Conservation (phyloP, 2,113 vertebrate species). For the Catagonus wagneri region DNA sequence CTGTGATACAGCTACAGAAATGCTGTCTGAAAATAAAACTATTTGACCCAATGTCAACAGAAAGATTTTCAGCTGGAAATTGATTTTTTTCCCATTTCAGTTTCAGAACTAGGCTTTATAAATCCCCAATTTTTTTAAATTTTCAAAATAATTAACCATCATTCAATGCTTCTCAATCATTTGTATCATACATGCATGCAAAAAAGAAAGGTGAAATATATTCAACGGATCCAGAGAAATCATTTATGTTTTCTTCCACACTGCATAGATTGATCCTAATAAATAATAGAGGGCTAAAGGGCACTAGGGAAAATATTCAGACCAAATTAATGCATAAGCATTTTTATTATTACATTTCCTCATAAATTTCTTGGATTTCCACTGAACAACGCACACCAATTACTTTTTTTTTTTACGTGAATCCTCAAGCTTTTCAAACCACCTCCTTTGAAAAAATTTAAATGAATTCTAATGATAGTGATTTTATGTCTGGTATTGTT, state of each 20-base stretch:
- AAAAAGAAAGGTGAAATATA: not conserved
- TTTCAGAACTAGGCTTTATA: conserved; percentile 55
- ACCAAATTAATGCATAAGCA: not conserved
- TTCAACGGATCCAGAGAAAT: not conserved
- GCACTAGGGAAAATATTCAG: not conserved
- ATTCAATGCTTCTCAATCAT: conserved; percentile 30
- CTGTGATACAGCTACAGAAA: conserved; percentile 20
- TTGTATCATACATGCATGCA: not conserved
- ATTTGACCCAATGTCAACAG: not conserved
- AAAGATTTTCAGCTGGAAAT: conserved; percentile 59
- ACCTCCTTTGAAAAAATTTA: not conserved
- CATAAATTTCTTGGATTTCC: not conserved
- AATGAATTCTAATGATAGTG: not conserved
- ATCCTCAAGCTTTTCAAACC: not conserved
- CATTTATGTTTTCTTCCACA: not conserved
- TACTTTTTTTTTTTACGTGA: not conserved
- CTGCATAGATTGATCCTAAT: not conserved
- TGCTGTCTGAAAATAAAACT: not conserved
- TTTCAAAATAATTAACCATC: conserved; percentile 53
- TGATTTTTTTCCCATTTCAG: conserved; percentile 42
- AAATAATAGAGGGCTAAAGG: not conserved
- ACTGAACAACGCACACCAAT: not conserved
- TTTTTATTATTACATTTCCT: not conserved
- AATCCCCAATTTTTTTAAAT: conserved; percentile 48
- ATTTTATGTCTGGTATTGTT: not conserved